Evolutionary conservation across 2,113 vertebrate species (phyloP), one percentile per base, ranked within the genome.

Genomic region (Larimichthys crocea): DNA sequence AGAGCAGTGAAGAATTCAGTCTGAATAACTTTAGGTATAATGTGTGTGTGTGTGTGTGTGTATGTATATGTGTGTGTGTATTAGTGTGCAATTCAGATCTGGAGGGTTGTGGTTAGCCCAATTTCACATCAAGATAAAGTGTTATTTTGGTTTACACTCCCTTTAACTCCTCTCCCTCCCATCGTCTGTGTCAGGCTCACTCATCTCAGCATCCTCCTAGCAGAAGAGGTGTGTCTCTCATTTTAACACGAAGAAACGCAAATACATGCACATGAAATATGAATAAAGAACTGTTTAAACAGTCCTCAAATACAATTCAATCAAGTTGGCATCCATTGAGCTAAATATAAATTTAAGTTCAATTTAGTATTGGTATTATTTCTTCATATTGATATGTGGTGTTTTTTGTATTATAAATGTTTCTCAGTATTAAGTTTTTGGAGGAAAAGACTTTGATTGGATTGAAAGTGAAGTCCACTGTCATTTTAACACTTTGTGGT

Each of bases 101-200:
- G 55, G 49, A 70, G 24, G 71, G 26, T 76, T 90, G 74, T 57
- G 59, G 74, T 84, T 78, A 55, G 83, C 60, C 72, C 83, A 59
- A 87, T 78, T 88, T 87, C 63, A 81, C 76, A 86, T 82, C 24
- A 76, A 84, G 82, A 82, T 83, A 76, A 91, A 74, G 69, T 78
- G 79, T 85, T 87, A 69, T 84, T 86, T 85, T 83, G 49, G 84
- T 88, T 90, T 70, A 82, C 69, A 63, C 80, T 84, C 82, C 62
- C 76, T 86, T 62, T 59, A 76, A 24, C 50, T 26, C 44, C 8
- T 78, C 63, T 64, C 46, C n/a, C 42, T 62, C 70, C 26, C 29
- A 73, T 59, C 61, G 67, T 81, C 87, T 79, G 66, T 86, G 76
- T 91, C 61, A 62, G 17, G 4, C 71, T 86, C 74, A 77, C 67